phyloP scores from a whole-genome alignment of 2,113 vertebrate species.

The Neotragus pygmaeus region DNA sequence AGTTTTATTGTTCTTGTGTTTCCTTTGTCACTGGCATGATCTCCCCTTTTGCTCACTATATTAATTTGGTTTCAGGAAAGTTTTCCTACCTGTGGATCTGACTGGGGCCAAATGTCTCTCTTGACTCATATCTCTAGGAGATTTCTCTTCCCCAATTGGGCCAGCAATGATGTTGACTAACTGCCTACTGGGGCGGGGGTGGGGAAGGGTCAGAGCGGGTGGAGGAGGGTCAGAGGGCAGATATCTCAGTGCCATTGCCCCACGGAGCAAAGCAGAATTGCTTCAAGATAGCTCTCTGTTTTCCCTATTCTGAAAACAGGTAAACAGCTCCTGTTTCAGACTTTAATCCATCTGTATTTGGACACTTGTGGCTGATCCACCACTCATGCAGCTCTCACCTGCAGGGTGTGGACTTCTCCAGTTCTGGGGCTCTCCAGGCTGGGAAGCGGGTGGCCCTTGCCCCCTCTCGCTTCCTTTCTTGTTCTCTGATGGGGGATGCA shows the following conservation, averaged over 20 bases:
- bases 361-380: not conserved
- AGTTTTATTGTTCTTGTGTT: not conserved
- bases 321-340: not conserved
- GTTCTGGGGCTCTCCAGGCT: not conserved
- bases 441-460: not conserved
- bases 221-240: not conserved
- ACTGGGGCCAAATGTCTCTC: not conserved
- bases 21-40: not conserved
- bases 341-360: not conserved
- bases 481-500: not conserved
- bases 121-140: not conserved
- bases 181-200: accelerated
- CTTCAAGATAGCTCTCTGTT: not conserved
- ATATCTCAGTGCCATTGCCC: not conserved
- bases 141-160: not conserved
- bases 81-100: not conserved
- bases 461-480: not conserved
- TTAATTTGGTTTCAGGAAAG: not conserved
- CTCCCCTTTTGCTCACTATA: not conserved
- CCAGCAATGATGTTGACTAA: not conserved
- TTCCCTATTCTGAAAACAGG: not conserved
- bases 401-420: not conserved
- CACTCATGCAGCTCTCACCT: not conserved
- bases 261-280: not conserved
- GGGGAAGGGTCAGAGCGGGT: not conserved